Base-by-base conservation (phyloP, 2,113 vertebrate genomes). In the Rattus rattus region DNA sequence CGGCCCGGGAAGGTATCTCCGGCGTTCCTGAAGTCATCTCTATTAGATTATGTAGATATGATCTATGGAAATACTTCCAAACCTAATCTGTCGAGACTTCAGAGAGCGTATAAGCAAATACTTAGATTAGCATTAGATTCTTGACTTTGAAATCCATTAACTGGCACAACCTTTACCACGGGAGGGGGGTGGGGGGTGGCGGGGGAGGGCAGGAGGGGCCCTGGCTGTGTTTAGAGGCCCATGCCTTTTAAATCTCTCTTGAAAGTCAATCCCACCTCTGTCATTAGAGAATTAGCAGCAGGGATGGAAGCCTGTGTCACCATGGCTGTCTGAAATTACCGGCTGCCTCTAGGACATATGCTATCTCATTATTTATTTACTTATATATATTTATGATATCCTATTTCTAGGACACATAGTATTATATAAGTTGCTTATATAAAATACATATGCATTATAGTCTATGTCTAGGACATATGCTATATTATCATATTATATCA, bases 91-190 rank as follows among this genome's bases (percentile, higher is more conserved):
- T 97, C 69, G 97, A 98, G 98, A 98, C 98, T 98, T 98, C 97
- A 96, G 98, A 98, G 98, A 97, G 97, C 92, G 97, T 97, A 96
- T 98, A 99, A 98, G 98, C 98, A 98, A 99, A 99, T 98, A 98
- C 98, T 98, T 98, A 98, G 98, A 99, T 99, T 99, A 99, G 98
- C 98, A 98, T 99, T 99, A 98, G 98, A 98, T 98, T 98, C 98
- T 98, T 98, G 98, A 99, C 99, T 99, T 99, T 99, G 98, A 99
- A 99, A 99, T 98, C 98, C 98, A 98, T 98, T 98, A 98, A 98
- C 98, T 99, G 98, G 98, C 97, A 96, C 92, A 96, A 97, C 98
- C 98, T 98, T 98, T 98, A 98, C 96, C 96, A 76, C 52, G 54
- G 97, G 96, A 75, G 94, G 96, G 86, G 97, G 89, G 20, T 6